Evolutionary conservation across 2,113 vertebrate genomes (phyloP).

Genomic region (Gymnobelideus leadbeateri): DNA sequence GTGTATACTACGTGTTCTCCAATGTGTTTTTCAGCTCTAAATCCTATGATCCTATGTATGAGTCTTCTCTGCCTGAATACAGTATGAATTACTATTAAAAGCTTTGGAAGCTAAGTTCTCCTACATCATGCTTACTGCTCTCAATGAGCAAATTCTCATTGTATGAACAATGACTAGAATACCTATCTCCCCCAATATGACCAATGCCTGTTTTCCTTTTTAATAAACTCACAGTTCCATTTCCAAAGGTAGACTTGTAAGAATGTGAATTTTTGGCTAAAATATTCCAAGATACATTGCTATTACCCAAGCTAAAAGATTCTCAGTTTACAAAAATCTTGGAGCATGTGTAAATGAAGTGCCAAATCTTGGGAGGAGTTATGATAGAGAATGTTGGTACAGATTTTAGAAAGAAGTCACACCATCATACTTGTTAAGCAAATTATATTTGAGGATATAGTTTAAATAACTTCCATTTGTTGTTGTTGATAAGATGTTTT

Average conservation of each 20-base stretch:
- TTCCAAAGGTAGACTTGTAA: not conserved
- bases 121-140: not conserved
- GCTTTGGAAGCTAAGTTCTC: not conserved
- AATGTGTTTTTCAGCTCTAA: not conserved
- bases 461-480: not conserved
- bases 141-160: not conserved
- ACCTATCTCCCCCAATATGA: not conserved
- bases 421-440: not conserved
- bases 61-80: not conserved
- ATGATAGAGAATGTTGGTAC: not conserved
- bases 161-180: not conserved
- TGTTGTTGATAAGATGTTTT: not conserved
- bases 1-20: not conserved
- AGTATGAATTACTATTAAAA: not conserved
- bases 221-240: not conserved
- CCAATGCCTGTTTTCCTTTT: not conserved
- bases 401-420: not conserved
- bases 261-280: not conserved
- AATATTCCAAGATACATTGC: not conserved
- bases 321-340: not conserved
- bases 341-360: not conserved
- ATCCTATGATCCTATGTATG: not conserved
- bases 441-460: not conserved
- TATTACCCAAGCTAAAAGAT: not conserved
- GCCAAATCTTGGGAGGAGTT: not conserved